Evolutionary conservation across 2,113 vertebrate genomes (phyloP), one percentile per base, ranked within the genome.

Genomic region (Pycnonotus jocosus): DNA sequence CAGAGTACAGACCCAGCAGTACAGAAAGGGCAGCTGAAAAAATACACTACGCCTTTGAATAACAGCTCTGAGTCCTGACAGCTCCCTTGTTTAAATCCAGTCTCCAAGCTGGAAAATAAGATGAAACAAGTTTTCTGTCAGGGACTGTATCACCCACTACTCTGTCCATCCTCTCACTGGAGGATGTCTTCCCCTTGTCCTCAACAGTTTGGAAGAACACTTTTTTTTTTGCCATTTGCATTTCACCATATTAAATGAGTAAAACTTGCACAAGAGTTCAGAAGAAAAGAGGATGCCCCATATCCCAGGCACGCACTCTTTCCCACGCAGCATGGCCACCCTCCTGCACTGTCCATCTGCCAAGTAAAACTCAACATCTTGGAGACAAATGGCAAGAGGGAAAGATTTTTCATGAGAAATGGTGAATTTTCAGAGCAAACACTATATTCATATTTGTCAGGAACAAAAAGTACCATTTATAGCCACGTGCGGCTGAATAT

Each of bases 401-500:
- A 81, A 86, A 84, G 51, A 62, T 31, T 88, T 77, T 90, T 58
- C 74, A 66, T 88, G 24, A 95, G 76, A 92, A 94, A 80, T 0
- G 5, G 76, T 56, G 64, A 64, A 42, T 86, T 93, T 94, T 95
- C 64, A 73, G 71, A 94, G 82, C 38, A 42, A 96, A 95, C 80
- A 62, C 22, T 66, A 47, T 78, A 77, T 57, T 78, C 56, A 10
- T 74, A 88, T 86, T 88, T 70, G 72, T 88, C 72, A 92, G 80
- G 86, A 93, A 83, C 72, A 93, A 92, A 77, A 94, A 65, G 68
- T 81, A 83, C 51, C 37, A 42, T 86, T 93, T 93, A 88, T 9
- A 33, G 76, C 72, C 72, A 81, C 9, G 1, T 86, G 95, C 2
- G 0, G 73, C 73, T 81, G 94, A 95, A 95, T 89, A 76, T 45